Conservation (phyloP, 2,888 invertebrate species). For the Myathropa florea region DNA sequence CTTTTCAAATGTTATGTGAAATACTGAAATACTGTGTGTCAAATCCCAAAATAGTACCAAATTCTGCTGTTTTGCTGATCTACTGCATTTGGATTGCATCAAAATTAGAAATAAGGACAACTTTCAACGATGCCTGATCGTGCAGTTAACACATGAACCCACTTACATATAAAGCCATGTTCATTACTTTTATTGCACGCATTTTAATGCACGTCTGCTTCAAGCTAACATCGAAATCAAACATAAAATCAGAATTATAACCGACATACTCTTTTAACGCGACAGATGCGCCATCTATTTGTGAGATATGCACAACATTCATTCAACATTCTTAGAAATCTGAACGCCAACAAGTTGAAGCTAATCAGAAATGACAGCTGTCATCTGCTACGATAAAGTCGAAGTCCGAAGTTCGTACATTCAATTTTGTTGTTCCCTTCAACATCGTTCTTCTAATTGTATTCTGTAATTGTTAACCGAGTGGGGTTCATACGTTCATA, state of each 20-base stretch:
- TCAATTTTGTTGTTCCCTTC: conserved; percentile 44
- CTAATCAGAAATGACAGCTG: conserved; percentile 19
- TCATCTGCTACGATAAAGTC: conserved; percentile 12
- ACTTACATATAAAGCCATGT: too few species aligned
- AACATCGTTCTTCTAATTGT: conserved; percentile 49
- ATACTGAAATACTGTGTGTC: too few species aligned
- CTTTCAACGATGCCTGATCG: too few species aligned
- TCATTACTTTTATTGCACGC: too few species aligned
- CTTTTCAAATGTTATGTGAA: too few species aligned
- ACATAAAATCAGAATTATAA: not conserved
- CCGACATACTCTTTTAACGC: not conserved
- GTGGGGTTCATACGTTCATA: conserved; percentile 46
- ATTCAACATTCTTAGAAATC: not conserved
- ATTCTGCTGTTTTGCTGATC: too few species aligned
- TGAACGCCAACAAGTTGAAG: conserved; percentile 14
- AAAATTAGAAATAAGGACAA: too few species aligned
- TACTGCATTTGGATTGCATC: too few species aligned
- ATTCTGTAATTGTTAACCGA: conserved; percentile 40
- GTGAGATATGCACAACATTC: not conserved
- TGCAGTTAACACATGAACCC: too few species aligned
- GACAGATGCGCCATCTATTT: conserved; percentile 3
- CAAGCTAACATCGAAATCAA: not conserved
- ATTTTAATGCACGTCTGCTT: too few species aligned
- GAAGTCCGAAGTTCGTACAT: conserved; percentile 63
- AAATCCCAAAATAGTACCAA: too few species aligned